These are phyloP conservation scores for Stratiomys singularior DNA, from an alignment of 2,888 invertebrate species.

Conservation along the genomic window DNA sequence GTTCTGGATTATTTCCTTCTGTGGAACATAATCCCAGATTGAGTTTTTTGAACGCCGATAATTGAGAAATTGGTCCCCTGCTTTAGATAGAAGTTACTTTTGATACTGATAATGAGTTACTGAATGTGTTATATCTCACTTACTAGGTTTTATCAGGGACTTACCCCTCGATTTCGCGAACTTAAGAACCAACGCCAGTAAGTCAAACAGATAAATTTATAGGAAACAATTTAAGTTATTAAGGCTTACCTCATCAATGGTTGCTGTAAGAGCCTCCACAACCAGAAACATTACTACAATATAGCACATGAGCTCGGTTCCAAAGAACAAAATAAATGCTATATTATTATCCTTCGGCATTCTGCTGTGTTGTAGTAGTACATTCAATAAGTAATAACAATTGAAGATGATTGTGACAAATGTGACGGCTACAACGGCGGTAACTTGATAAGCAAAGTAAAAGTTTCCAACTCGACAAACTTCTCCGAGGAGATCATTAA, in stretches of 20 bases:
- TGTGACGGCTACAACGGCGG: not conserved
- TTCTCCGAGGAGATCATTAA: conserved; percentile 1
- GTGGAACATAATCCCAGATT: too few species aligned
- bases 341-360: not conserved
- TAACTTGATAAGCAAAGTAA: not conserved
- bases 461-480: not conserved
- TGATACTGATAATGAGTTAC: too few species aligned
- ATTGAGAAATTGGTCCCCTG: too few species aligned
- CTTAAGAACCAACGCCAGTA: too few species aligned
- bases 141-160: too few species aligned
- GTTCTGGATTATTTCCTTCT: too few species aligned
- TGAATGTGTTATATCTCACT: too few species aligned
- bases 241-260: conserved; percentile 14
- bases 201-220: too few species aligned
- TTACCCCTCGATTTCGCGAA: too few species aligned
- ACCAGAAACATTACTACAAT: not conserved
- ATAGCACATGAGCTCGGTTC: not conserved
- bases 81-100: too few species aligned
- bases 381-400: conserved; percentile 7
- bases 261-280: not conserved
- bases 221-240: too few species aligned
- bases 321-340: not conserved
- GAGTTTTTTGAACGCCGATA: too few species aligned
- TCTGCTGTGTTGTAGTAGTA: not conserved
- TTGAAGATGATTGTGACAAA: conserved; percentile 3